Evolutionary conservation across 2,888 invertebrate species (phyloP).

Genomic region (Melinopterus prodromus): DNA sequence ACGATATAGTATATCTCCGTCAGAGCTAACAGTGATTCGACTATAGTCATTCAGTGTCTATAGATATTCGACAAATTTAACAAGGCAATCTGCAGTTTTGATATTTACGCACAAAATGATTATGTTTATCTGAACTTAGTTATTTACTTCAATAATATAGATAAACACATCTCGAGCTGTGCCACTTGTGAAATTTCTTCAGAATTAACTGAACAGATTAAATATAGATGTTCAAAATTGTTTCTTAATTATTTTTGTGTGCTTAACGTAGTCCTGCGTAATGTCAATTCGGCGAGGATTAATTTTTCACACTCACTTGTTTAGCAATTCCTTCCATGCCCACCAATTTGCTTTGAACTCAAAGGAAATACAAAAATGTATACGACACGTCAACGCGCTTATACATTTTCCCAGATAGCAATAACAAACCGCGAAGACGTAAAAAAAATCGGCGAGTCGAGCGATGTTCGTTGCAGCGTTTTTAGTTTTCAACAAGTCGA

Average conservation of each 20-base stretch:
- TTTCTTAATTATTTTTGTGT: neutral
- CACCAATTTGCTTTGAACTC: neutral
- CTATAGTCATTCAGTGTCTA: no score
- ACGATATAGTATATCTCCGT: no score
- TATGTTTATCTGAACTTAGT: no score
- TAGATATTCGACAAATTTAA: no score
- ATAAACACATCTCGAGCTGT: no score
- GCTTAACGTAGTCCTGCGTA: neutral
- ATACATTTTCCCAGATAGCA: neutral
- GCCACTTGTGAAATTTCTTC: no score
- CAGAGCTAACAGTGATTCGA: no score
- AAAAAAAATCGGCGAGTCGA: neutral
- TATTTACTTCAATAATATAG: no score
- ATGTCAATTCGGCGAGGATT: neutral
- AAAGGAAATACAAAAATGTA: neutral
- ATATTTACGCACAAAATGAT: no score
- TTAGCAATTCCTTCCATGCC: neutral
- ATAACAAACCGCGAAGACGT: neutral
- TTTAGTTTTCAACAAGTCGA: constrained; percentile 4
- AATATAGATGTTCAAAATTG: no score
- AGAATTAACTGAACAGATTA: no score
- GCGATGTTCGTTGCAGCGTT: neutral
- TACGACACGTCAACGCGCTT: neutral
- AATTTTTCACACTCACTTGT: neutral
- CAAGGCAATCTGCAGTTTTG: no score